Percentiles rank a stretch among this genome's conserved stretches.
Conservation (phyloP, 2,797 vertebrate species). For the Glossophaga mutica region DNA sequence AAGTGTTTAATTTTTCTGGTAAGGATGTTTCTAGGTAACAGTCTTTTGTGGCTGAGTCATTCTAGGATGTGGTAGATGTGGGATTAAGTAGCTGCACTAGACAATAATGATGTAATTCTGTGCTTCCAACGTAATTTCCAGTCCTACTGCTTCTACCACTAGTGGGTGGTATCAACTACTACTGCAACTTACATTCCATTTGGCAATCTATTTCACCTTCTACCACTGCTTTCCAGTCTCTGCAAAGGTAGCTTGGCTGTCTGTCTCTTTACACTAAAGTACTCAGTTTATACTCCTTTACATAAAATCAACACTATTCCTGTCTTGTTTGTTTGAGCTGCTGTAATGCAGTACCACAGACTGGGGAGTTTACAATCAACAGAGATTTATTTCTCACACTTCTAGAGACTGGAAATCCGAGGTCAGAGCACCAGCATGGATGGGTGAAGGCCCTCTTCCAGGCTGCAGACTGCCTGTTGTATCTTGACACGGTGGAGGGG, state of each 20-base stretch:
- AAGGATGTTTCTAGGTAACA: constrained; percentile 62
- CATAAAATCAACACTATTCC: background rate
- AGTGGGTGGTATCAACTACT: background rate
- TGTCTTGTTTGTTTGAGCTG: background rate
- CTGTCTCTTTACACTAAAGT: background rate
- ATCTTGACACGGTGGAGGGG: background rate
- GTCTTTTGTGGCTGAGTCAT: constrained; percentile 17
- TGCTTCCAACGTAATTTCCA: constrained; percentile 46
- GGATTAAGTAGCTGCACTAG: constrained; percentile 45
- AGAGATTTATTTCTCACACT: background rate
- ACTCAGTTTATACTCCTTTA: background rate
- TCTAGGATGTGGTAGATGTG: constrained; percentile 48
- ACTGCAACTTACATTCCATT: background rate
- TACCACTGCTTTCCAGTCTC: background rate
- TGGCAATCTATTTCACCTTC: background rate
- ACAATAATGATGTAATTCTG: constrained; percentile 39
- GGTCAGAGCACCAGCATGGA: background rate
- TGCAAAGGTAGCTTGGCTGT: background rate
- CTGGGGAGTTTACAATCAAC: background rate
- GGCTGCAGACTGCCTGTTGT: background rate
- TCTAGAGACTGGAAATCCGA: background rate
- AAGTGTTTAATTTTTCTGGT: constrained; percentile 47
- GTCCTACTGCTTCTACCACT: background rate
- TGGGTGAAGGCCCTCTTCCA: background rate
- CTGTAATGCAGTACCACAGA: background rate